Evolutionary conservation across 2,797 vertebrate genomes (phyloP), one percentile per base, ranked within the genome.

Genomic region (Phylloscopus collybita): DNA sequence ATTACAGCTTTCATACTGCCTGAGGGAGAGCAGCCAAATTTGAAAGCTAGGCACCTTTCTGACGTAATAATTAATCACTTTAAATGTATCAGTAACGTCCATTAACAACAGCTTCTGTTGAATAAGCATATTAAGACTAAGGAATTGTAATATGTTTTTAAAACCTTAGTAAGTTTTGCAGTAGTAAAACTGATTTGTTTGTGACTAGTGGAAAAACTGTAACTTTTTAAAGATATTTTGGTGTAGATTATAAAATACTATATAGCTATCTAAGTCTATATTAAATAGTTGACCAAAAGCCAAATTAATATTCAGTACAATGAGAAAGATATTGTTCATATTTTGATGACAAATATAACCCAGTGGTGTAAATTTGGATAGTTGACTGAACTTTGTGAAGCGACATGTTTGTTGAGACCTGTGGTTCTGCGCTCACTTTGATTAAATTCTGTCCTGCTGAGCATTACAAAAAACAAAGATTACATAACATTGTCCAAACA

Each of bases 21-120:
- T 50, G 47, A 45, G 70, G 78, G 30, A 79, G 74, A 92, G 80
- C 34, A 90, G 65, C 57, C 61, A 70, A 56, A 88, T 86, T 84
- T 95, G 96, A 91, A 95, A 79, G 62, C 67, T 78, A 67, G 83
- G 57, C 91, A 71, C 61, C 34, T 54, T 87, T 96, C 91, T 95
- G 86, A 88, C 86, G 38, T 82, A 92, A 65, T 44, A 92, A 71
- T 85, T 91, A 86, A 80, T 95, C n/a, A 69, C 45, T 96, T 93
- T 79, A 57, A 95, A 94, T 91, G 65, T 47, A 87, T 78, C 40
- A 74, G 36, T 47, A 86, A 32, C 38, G 53, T 59, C 60, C 59
- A 60, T 11, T 65, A 70, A 82, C 74, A 92, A 50, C 53, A 64
- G 56, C 83, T 95, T 80, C 64, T 91, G 14, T 90, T 86, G 71